Conservation (phyloP, 2,797 vertebrate species). For the Enteromius anoplus region DNA sequence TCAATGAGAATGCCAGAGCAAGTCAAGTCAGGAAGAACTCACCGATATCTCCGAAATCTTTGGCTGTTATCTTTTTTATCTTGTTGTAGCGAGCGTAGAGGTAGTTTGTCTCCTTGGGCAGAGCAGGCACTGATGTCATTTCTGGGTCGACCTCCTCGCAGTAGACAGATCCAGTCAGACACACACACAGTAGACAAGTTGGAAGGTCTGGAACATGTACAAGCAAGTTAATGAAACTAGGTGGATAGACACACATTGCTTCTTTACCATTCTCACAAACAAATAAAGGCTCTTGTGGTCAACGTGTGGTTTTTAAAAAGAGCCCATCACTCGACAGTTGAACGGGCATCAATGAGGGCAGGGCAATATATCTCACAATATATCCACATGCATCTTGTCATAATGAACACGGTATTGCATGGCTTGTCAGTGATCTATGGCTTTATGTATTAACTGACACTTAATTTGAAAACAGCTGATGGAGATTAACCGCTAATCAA, state of each 20-base stretch:
- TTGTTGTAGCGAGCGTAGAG: conserved; percentile 97
- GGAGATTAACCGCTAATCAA: no score
- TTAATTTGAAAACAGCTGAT: no score
- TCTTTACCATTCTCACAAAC: conserved; percentile 13
- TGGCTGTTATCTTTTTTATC: conserved; percentile 88
- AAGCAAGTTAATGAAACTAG: conserved; percentile 15
- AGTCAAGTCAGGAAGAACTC: conserved; percentile 66
- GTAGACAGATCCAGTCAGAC: conserved; percentile 95
- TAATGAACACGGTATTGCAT: no score
- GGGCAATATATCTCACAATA: no score
- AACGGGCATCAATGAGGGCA: not conserved
- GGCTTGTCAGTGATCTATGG: no score
- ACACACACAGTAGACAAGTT: conserved; percentile 94
- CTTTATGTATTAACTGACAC: no score
- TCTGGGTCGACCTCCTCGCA: conserved; percentile 91
- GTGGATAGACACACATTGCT: not conserved
- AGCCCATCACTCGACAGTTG: conserved; percentile 20
- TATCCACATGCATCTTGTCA: no score
- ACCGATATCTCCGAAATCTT: conserved; percentile 92
- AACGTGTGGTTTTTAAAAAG: conserved; percentile 41
- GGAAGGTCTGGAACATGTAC: conserved; percentile 85
- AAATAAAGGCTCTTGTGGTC: conserved; percentile 13
- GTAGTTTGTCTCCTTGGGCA: conserved; percentile 94
- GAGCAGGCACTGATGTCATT: conserved; percentile 85
- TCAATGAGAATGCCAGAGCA: not conserved